Conservation (phyloP, 2,888 invertebrate species). For the Stenoptilia bipunctidactyla region DNA sequence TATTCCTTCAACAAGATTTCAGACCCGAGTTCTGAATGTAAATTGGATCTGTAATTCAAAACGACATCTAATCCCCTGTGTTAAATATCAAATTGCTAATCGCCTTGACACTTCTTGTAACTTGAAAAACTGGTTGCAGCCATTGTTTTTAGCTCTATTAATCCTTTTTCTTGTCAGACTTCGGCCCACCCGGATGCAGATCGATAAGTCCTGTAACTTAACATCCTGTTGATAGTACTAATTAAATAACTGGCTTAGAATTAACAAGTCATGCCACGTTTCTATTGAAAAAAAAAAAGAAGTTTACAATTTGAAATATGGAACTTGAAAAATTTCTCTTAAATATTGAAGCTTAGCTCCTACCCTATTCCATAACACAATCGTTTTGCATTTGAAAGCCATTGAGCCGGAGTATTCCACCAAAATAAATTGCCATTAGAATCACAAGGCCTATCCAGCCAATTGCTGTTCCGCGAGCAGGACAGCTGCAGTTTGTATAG, state of each 20-base stretch:
- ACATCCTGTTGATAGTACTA: background rate
- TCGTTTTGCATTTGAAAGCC: conserved; percentile 12
- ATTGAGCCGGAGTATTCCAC: background rate
- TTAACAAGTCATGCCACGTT: too few species aligned
- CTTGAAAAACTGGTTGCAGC: conserved; percentile 14
- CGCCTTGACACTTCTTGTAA: conserved; percentile 6
- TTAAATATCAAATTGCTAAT: conserved; percentile 6
- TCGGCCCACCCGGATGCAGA: conserved; percentile 31
- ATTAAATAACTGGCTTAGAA: too few species aligned
- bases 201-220: conserved; percentile 4
- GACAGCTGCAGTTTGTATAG: background rate
- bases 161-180: conserved; percentile 10
- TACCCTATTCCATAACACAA: background rate
- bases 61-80: conserved; percentile 1
- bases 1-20: too few species aligned
- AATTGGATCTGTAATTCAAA: conserved; percentile 13
- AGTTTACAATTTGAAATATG: too few species aligned
- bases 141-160: conserved; percentile 13
- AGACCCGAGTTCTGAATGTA: too few species aligned
- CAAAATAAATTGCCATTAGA: background rate
- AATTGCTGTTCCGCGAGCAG: background rate
- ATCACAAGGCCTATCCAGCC: too few species aligned
- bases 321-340: too few species aligned
- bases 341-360: too few species aligned
- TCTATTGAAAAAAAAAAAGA: too few species aligned